Base-by-base conservation (phyloP, 2,888 invertebrate genomes). In the Tolmerus cingulatus region DNA sequence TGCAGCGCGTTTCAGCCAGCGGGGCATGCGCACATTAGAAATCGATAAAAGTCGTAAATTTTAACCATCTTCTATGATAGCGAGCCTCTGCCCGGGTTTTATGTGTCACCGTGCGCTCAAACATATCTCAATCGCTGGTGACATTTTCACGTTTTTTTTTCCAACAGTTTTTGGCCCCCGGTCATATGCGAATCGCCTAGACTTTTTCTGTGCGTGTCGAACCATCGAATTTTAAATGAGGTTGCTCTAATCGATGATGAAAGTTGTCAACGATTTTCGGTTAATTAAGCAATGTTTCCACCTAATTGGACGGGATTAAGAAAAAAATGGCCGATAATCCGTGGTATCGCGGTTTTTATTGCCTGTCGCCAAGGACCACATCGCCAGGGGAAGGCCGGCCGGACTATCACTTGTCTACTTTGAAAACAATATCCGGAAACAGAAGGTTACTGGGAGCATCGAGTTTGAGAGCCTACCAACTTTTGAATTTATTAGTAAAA, bases 181-280 rank as follows among this genome's bases (percentile, higher is more conserved):
- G 37, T 76, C 76, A 76, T 19, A 37, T 78, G 66, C 66, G 43
- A 78, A 40, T 43, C 43, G 37, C 23, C 43, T 78, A 78, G 40
- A 40, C 14, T 78, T 78, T 78, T 78, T 78, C 78, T 40, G 78
- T 43, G 78, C 78, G 78, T 78, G 23, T 43, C 78, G 23, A 81
- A 30, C 51, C 34, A 81, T 81, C 81, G 81, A 81, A 81, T 81
- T 51, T 81, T 30, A 46, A 81, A 81, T 81, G 81, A 81, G 81
- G 51, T 81, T 81, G 81, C 81, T 81, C 46, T 81, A 81, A 81
- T 81, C 81, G 81, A 51, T 81, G 81, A 81, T 81, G 81, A 81
- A 81, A 81, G 81, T 81, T 81, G 81, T 81, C 81, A 81, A 81
- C 81, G 51, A 81, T 81, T 81, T 81, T 81, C 81, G 43, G 81